These are phyloP conservation scores for Tupaia tana DNA, from an alignment of 2,113 vertebrate genomes.

Conservation along the genomic window DNA sequence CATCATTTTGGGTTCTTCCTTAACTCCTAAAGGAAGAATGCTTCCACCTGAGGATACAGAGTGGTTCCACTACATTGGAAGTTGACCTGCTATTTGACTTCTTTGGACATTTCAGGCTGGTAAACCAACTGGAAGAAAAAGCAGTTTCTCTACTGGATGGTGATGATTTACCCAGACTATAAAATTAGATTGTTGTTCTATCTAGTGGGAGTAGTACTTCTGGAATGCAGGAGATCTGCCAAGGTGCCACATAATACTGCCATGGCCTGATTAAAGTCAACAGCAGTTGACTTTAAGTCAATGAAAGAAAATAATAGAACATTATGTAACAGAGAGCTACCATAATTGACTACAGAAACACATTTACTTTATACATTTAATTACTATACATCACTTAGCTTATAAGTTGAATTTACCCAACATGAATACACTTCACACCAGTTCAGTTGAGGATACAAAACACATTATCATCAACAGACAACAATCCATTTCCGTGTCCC, in stretches of 20 bases:
- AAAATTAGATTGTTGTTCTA: neutral
- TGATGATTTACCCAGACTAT: neutral
- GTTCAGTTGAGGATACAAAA: too few relatives aligned
- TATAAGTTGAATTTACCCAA: too few relatives aligned
- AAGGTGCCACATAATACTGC: neutral
- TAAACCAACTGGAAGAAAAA: neutral
- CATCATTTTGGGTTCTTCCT: neutral
- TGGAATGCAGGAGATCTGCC: neutral
- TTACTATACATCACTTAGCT: too few relatives aligned
- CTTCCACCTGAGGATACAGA: neutral
- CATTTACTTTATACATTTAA: too few relatives aligned
- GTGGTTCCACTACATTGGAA: neutral
- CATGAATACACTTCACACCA: too few relatives aligned
- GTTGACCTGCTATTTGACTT: neutral
- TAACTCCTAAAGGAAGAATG: neutral
- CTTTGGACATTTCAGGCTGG: neutral
- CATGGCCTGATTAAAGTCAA: neutral
- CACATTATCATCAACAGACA: too few relatives aligned
- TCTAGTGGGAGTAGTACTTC: neutral
- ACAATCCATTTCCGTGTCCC: too few relatives aligned
- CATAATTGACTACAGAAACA: neutral
- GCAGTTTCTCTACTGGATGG: neutral
- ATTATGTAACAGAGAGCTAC: neutral
- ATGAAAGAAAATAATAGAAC: constrained; percentile 15
- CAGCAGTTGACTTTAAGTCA: neutral